Conservation (phyloP, 2,888 invertebrate species). For the Lasioglossum malachurum region DNA sequence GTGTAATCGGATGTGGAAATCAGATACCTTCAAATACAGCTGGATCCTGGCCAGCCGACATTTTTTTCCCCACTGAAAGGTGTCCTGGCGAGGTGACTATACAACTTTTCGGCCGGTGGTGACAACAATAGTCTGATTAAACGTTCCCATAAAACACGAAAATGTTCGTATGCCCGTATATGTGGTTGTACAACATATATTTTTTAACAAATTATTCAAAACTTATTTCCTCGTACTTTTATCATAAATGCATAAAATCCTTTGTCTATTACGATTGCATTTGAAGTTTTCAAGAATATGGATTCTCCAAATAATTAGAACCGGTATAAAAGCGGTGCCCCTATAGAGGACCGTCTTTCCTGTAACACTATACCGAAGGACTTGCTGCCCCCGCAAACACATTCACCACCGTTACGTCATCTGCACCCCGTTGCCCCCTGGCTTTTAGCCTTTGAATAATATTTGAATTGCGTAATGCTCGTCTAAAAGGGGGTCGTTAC, state of each 20-base stretch:
- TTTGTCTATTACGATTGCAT: background rate
- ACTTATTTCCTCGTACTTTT: background rate
- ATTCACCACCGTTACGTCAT: slow-evolving; percentile 76
- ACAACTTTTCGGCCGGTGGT: background rate
- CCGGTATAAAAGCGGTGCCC: slow-evolving; percentile 38
- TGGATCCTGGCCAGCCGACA: slow-evolving; percentile 66
- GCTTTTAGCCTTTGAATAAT: slow-evolving; percentile 85
- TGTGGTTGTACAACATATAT: background rate
- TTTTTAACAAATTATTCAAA: background rate
- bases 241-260: too few species aligned
- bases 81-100: background rate
- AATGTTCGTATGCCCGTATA: background rate
- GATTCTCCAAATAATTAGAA: slow-evolving; percentile 21
- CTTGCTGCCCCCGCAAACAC: slow-evolving; percentile 58
- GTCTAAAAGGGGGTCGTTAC: slow-evolving; percentile 73
- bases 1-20: slow-evolving; percentile 80
- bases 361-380: slow-evolving; percentile 74
- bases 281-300: slow-evolving; percentile 27
- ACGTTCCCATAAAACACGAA: background rate
- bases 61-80: slow-evolving; percentile 20
- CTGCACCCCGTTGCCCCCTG: slow-evolving; percentile 72
- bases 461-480: slow-evolving; percentile 85
- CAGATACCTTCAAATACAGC: slow-evolving; percentile 82
- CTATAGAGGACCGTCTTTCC: slow-evolving; percentile 58
- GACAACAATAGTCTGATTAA: background rate